These are phyloP conservation scores for Delia radicum DNA, from an alignment of 1,140 invertebrate species.

Conservation along the genomic window DNA sequence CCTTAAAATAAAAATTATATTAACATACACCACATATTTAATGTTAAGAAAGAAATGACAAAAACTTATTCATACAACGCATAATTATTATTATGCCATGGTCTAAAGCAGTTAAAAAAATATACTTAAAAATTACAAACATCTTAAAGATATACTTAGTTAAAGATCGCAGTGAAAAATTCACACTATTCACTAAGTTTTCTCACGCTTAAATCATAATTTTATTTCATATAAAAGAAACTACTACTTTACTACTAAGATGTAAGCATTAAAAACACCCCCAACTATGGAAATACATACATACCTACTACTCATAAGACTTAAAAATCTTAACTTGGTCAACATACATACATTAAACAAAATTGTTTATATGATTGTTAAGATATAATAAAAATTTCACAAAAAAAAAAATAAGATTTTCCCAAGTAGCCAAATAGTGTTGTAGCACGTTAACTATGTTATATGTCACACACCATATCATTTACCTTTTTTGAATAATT, in stretches of 20 bases:
- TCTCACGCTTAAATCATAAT: slow-evolving; percentile 28
- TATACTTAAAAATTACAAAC: not conserved
- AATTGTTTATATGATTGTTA: not conserved
- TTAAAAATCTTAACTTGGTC: not conserved
- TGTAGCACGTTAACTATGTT: not conserved
- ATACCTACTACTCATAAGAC: not conserved
- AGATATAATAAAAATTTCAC: not conserved
- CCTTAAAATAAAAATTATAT: not conserved
- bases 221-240: no score
- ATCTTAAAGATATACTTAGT: not conserved
- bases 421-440: not conserved
- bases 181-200: slow-evolving; percentile 27
- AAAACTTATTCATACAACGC: not conserved
- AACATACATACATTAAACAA: not conserved
- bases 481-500: not conserved
- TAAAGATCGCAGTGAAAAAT: not conserved
- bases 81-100: not conserved
- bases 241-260: no score
- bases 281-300: not conserved
- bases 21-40: not conserved
- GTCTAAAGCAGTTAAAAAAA: not conserved
- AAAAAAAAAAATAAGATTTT: not conserved
- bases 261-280: not conserved
- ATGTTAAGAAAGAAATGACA: not conserved
- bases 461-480: not conserved